Conservation (phyloP, 1,140 invertebrate species). For the Pseudomyrmex gracilis region DNA sequence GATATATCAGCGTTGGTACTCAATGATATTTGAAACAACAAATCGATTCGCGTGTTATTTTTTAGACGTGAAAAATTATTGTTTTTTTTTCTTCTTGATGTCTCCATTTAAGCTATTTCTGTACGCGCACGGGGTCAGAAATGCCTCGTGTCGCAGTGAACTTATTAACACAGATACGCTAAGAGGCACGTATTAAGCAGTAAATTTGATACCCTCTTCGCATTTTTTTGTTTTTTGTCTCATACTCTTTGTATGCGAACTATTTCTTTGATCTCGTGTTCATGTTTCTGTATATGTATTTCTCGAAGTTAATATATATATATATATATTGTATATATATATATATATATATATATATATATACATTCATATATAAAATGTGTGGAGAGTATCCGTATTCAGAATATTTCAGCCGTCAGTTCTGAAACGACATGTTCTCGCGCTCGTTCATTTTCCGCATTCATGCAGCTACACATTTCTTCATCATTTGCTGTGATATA, state of each 20-base stretch:
- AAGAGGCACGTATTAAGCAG: slow-evolving; percentile 29
- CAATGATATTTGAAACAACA: slow-evolving; percentile 8
- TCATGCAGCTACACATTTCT: background rate
- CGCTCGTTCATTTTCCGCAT: background rate
- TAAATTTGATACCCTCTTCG: slow-evolving; percentile 39
- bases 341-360: background rate
- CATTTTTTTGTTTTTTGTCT: background rate
- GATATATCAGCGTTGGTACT: slow-evolving; percentile 28
- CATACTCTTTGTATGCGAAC: slow-evolving; percentile 7
- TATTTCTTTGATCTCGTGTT: slow-evolving; percentile 57
- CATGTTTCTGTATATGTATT: slow-evolving; percentile 25
- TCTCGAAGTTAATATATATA: background rate
- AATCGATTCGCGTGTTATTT: background rate
- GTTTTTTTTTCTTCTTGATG: background rate
- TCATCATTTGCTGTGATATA: background rate
- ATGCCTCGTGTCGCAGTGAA: too few species aligned
- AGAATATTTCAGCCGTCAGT: slow-evolving; percentile 5
- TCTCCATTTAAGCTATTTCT: background rate
- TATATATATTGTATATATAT: background rate
- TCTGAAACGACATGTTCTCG: background rate
- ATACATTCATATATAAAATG: slow-evolving; percentile 5
- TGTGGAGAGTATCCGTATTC: slow-evolving; percentile 33
- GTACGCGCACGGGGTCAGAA: too few species aligned
- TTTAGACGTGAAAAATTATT: background rate
- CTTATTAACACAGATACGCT: slow-evolving; percentile 12